Conservation (phyloP, 2,113 vertebrate species). For the Myxocyprinus asiaticus region DNA sequence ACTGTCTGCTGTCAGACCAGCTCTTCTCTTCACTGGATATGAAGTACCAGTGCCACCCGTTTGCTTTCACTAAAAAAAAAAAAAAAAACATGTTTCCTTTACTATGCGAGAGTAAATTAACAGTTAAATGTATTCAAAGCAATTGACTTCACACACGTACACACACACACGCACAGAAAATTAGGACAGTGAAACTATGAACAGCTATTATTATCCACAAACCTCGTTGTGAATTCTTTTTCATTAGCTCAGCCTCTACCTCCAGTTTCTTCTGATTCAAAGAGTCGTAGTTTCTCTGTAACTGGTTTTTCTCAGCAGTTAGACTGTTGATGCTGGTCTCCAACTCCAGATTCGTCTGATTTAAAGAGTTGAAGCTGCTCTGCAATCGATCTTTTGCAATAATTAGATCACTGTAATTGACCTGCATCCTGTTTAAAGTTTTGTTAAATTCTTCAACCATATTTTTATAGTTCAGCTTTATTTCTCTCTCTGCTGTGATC, state of each 20-base stretch:
- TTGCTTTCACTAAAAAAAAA: too few relatives aligned
- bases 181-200: not conserved
- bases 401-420: not conserved
- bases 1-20: slow-evolving; percentile 3
- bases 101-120: too few relatives aligned
- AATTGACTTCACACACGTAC: too few relatives aligned
- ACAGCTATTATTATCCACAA: not conserved
- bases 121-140: too few relatives aligned
- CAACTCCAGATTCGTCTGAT: not conserved
- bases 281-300: not conserved
- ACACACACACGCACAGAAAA: too few relatives aligned
- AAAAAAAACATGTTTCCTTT: too few relatives aligned
- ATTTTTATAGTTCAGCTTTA: not conserved
- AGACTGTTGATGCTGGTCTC: too few relatives aligned
- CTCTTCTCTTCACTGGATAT: fast-evolving
- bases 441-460: too few relatives aligned
- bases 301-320: not conserved
- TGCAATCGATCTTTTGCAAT: not conserved
- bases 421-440: too few relatives aligned
- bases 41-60: not conserved
- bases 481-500: not conserved
- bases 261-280: not conserved
- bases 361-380: not conserved
- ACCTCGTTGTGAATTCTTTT: not conserved
- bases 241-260: not conserved